These are phyloP conservation scores for Falco cherrug DNA, from an alignment of 2,797 vertebrate species.

Conservation along the genomic window DNA sequence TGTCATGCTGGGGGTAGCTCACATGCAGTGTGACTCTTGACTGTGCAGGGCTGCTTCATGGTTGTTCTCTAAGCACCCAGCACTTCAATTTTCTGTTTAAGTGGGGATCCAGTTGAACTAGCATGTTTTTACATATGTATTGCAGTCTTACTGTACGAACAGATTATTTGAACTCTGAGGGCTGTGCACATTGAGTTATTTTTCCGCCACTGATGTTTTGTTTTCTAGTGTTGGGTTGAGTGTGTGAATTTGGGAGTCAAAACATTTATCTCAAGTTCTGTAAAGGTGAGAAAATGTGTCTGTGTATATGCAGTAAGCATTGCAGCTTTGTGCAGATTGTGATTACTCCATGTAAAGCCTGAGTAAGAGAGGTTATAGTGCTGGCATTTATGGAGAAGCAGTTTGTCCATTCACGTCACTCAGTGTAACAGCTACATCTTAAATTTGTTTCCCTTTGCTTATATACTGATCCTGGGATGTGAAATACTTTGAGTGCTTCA, in stretches of 20 bases:
- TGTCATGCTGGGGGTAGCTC: neutral
- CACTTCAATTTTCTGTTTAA: neutral
- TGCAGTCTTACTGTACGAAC: neutral
- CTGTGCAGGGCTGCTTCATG: neutral
- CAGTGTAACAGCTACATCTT: slow-evolving; percentile 17
- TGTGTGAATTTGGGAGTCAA: neutral
- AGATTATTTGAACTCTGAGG: neutral
- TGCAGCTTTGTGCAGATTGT: neutral
- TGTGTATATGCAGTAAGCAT: neutral
- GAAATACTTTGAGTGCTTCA: neutral
- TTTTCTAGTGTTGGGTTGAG: neutral
- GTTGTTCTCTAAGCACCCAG: neutral
- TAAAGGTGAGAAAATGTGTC: neutral
- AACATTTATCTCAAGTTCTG: neutral
- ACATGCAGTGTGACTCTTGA: neutral
- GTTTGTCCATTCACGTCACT: neutral
- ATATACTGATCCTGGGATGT: slow-evolving; percentile 24
- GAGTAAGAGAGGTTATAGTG: neutral
- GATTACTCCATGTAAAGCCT: neutral
- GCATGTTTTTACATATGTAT: neutral
- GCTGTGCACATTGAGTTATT: neutral
- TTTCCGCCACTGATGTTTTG: neutral
- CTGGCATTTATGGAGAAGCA: slow-evolving; percentile 17
- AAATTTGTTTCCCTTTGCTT: slow-evolving; percentile 50
- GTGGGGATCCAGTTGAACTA: neutral